phyloP scores from a whole-genome alignment of 1,140 invertebrate species.

The Artemia franciscana region DNA sequence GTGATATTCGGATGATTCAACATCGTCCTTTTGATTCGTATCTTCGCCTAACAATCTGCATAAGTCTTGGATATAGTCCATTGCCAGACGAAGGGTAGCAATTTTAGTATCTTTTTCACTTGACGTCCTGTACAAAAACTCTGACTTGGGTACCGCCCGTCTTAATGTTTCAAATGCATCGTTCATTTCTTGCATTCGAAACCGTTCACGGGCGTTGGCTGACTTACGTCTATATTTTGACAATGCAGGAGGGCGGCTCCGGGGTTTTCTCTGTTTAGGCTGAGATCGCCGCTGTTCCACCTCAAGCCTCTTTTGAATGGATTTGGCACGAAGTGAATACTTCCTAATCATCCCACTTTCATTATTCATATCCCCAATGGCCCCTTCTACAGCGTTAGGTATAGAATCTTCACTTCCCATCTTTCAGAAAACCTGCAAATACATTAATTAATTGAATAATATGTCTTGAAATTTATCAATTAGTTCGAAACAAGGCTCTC shows the following conservation, averaged over 20 bases:
- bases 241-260: slow-evolving; percentile 48
- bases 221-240: slow-evolving; percentile 72
- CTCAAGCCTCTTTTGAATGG: slow-evolving; percentile 26
- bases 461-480: too few species aligned
- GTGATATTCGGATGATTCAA: slow-evolving; percentile 10
- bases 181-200: slow-evolving; percentile 68
- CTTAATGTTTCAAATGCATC: slow-evolving; percentile 55
- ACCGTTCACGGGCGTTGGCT: slow-evolving; percentile 62
- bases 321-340: slow-evolving; percentile 27
- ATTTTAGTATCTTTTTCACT: slow-evolving; percentile 68
- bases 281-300: slow-evolving; percentile 16
- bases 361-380: too few species aligned
- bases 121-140: slow-evolving; percentile 19
- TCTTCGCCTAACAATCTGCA: slow-evolving; percentile 22
- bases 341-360: too few species aligned
- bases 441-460: too few species aligned
- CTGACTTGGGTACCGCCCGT: slow-evolving; percentile 37
- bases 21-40: slow-evolving; percentile 3
- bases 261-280: slow-evolving; percentile 24
- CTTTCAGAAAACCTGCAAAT: too few species aligned
- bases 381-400: too few species aligned
- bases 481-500: too few species aligned
- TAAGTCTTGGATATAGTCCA: slow-evolving; percentile 56
- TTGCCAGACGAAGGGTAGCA: slow-evolving; percentile 56
- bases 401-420: too few species aligned